Evolutionary conservation across 2,888 invertebrate species (phyloP), one percentile per base, ranked within the genome.

Genomic region (Ganaspis brasiliensis): DNA sequence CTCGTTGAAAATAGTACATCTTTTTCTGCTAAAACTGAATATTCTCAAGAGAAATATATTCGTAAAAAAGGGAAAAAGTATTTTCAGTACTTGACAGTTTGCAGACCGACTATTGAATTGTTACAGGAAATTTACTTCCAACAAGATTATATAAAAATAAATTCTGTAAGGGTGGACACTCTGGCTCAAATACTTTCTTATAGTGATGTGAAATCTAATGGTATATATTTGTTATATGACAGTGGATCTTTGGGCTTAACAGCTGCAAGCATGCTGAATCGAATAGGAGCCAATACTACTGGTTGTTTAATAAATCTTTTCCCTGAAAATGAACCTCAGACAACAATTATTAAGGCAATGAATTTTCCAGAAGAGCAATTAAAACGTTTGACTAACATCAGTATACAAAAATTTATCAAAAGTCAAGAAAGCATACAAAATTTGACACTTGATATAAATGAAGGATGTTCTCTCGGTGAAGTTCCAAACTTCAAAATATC

Each of bases 51-150:
- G 85, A 99, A 99, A 91, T 99, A 99, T 91, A 93, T 99, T 57
- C 96, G 96, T 86, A 99, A 99, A 90, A 99, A 99, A 91, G 97
- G 97, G 87, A 96, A 96, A 85, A 99, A 99, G 92, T 99, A 98
- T 92, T 96, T 95, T 88, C 96, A 96, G 87, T 96, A 95, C 87
- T 92, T 98, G 16, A 95, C 95, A 83, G 93, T 99, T 67, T 92
- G 96, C 5, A 95, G 94, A 88, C 98, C 99, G 0, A 96, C 95
- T 49, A 93, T 98, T 76, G 93, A 97, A 61, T 92, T 97, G n/a
- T 91, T 99, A 59, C 93, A 96, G 21, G 97, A 98, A 85, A 96
- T 98, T 87, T 97, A 97, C 91, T 97, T 96, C 88, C 94, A 94
- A 72, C 95, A 96, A 88, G 96, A 97, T 87, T 94, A 96, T 0